These are phyloP conservation scores for Calyptommatus sinebrachiatus DNA, from an alignment of 2,113 vertebrate species.

Conservation along the genomic window DNA sequence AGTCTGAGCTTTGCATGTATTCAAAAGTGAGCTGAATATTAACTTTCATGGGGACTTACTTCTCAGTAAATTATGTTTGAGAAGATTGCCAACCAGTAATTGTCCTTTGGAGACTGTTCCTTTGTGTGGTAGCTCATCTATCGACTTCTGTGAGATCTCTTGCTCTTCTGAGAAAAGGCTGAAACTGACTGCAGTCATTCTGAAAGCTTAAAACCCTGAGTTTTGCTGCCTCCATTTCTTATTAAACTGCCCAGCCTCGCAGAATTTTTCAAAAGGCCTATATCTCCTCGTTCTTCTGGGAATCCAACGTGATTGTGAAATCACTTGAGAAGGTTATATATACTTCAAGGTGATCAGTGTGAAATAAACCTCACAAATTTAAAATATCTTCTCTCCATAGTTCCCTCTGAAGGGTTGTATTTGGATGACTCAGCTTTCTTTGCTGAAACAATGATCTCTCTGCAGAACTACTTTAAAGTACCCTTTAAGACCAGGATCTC, in stretches of 20 bases:
- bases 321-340: not conserved
- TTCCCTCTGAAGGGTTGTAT: not conserved
- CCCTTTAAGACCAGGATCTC: not conserved
- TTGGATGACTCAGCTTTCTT: not conserved
- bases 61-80: not conserved
- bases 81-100: not conserved
- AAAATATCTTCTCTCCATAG: not conserved
- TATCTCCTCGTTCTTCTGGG: not conserved
- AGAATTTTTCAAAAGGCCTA: not conserved
- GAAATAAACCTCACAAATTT: not conserved
- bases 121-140: not conserved
- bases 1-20: no score
- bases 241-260: not conserved
- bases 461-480: not conserved
- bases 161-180: not conserved
- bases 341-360: not conserved
- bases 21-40: not conserved
- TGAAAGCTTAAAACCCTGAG: not conserved
- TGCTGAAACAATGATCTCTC: not conserved
- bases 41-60: not conserved
- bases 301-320: not conserved
- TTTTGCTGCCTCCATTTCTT: no score
- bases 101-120: not conserved
- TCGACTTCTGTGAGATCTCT: not conserved
- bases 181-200: not conserved